Evolutionary conservation across 2,113 vertebrate genomes (phyloP).

Genomic region (Vombatus ursinus): DNA sequence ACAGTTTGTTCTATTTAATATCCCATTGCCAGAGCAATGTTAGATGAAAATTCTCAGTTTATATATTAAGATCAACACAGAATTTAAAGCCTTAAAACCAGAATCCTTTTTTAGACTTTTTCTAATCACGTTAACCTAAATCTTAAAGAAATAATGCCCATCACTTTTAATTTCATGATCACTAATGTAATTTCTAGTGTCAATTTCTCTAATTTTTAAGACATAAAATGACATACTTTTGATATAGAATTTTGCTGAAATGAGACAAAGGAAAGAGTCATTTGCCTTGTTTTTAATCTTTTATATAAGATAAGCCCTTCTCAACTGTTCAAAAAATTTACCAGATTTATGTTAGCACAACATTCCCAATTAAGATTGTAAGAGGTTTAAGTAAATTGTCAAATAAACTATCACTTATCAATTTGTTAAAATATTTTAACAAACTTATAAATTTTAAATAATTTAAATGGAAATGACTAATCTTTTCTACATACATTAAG

Average conservation of each 20-base stretch:
- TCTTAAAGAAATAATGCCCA: background rate
- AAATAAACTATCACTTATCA: background rate
- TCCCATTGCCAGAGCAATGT: constrained; percentile 19
- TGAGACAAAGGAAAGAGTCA: background rate
- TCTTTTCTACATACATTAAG: background rate
- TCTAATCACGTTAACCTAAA: background rate
- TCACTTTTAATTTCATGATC: background rate
- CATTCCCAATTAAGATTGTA: background rate
- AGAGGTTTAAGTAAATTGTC: background rate
- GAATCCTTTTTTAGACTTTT: background rate
- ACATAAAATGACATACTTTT: background rate
- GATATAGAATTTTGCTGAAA: background rate
- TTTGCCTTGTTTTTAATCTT: background rate
- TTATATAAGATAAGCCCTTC: background rate
- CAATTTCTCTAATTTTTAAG: background rate
- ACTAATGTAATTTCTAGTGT: background rate
- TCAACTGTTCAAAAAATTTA: background rate
- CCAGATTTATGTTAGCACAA: background rate
- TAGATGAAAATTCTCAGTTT: constrained; percentile 11
- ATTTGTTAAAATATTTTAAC: background rate
- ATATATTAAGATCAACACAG: constrained; percentile 7
- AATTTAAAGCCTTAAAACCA: background rate
- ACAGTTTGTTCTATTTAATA: constrained; percentile 30
- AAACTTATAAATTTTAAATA: background rate
- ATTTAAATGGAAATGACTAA: background rate